Conservation (phyloP, 2,113 vertebrate species). For the Ictidomys tridecemlineatus region DNA sequence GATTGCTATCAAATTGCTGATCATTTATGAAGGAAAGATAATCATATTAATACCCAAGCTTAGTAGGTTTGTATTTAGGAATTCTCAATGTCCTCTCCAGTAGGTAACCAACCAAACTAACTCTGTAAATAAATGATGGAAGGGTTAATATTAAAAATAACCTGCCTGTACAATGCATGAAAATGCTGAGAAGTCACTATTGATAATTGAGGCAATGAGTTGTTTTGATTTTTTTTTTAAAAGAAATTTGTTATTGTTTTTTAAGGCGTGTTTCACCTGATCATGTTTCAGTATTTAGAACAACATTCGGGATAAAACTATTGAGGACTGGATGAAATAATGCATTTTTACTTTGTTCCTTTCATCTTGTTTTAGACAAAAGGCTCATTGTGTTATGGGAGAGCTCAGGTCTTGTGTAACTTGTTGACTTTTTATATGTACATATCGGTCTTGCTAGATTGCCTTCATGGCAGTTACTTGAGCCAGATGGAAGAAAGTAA, state of each 20-base stretch:
- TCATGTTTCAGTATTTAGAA: constrained; percentile 45
- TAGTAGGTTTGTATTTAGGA: constrained; percentile 40
- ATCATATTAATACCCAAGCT: neutral
- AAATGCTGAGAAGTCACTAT: neutral
- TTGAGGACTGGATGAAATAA: constrained; percentile 77
- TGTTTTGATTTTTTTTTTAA: constrained; percentile 57
- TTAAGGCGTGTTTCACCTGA: constrained; percentile 10
- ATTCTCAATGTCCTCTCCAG: neutral
- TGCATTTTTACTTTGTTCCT: constrained; percentile 76
- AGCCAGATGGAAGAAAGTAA: constrained; percentile 53
- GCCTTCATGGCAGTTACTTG: constrained; percentile 63
- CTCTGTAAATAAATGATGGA: neutral
- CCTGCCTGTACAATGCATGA: neutral
- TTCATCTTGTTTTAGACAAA: constrained; percentile 77
- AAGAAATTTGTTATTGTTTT: constrained; percentile 55
- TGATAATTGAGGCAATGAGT: constrained; percentile 47
- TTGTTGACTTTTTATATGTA: constrained; percentile 82
- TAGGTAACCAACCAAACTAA: neutral
- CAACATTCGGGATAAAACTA: constrained; percentile 38
- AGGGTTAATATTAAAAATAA: constrained; percentile 53
- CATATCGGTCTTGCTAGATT: constrained; percentile 67
- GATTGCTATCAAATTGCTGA: constrained; percentile 64
- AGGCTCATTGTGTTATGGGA: constrained; percentile 72
- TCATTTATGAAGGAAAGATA: constrained; percentile 60
- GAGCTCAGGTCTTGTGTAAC: constrained; percentile 72